Evolutionary conservation across 2,797 vertebrate genomes (phyloP), one percentile per base, ranked within the genome.

Genomic region (Botia kubotai): DNA sequence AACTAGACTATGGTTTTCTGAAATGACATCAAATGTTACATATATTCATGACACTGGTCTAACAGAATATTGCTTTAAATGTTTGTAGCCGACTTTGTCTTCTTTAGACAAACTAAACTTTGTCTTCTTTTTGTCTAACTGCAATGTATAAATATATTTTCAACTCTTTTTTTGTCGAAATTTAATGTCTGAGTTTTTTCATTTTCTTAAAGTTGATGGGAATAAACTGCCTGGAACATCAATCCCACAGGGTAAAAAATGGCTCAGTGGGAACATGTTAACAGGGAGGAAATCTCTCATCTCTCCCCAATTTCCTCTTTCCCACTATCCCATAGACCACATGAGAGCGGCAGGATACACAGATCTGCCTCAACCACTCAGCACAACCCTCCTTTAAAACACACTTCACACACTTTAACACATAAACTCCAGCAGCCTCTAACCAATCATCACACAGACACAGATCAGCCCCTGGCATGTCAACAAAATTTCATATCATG

Each of bases 221-320:
- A 79, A 70, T 8, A 79, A 80, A 50, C 55, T 13, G 39, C 21
- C 12, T 57, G 16, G 23, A 60, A 73, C 39, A 43, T 74, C 43
- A 71, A 58, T 65, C 63, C 76, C 72, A 79, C 68, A 76, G 68
- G 69, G 72, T 69, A 57, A 71, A 79, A 74, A 81, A 70, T 75
- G 70, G 71, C 78, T 86, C 39, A 72, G 81, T 69, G 67, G 74
- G 60, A 80, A 81, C 21, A 36, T 36, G 76, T 82, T 80, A 78
- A 52, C 39, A 62, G 76, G 58, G 74, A 82, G 84, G 77, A 85
- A 85, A 87, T 84, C 80, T 73, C 57, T 68, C 67, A 82, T 84
- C 75, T 84, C 81, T 74, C 57, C 83, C 65, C 69, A 71, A 66
- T 75, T 75, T 80, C 79, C 86, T 74, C 77, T 80, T 83, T 79